phyloP scores from a whole-genome alignment of 1,140 invertebrate genomes.

The Akabosia matsudoensis region DNA sequence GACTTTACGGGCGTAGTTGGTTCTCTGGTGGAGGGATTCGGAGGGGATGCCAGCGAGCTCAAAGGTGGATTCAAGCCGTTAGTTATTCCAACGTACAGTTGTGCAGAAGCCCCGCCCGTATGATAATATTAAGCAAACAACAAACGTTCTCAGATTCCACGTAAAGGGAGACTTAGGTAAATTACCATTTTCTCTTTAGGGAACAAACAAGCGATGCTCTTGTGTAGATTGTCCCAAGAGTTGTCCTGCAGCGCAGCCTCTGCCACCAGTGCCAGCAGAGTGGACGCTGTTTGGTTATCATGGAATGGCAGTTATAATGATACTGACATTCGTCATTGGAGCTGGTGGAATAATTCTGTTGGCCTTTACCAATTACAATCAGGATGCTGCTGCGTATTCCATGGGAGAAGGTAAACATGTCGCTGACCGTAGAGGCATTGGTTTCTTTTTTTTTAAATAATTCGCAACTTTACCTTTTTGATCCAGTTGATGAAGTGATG shows the following conservation, averaged over 20 bases:
- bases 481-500: conserved; percentile 4
- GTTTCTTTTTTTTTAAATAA: not conserved
- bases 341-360: conserved; percentile 32
- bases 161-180: not conserved
- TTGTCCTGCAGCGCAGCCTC: conserved; percentile 59
- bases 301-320: conserved; percentile 51
- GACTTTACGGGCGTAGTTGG: not conserved
- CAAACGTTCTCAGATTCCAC: too few relatives aligned
- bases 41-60: conserved; percentile 3
- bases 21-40: not conserved
- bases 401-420: conserved; percentile 9
- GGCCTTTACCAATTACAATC: conserved; percentile 29
- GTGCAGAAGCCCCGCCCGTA: conserved; percentile 34
- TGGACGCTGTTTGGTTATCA: conserved; percentile 53
- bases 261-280: conserved; percentile 49
- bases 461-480: not conserved
- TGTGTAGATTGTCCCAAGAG: conserved; percentile 70
- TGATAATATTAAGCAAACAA: too few relatives aligned
- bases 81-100: conserved; percentile 23
- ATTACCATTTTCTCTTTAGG: too few relatives aligned
- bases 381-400: not conserved
- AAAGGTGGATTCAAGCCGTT: conserved; percentile 21
- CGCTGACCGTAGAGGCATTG: too few relatives aligned
- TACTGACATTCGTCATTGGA: conserved; percentile 46
- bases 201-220: conserved; percentile 61